These are phyloP conservation scores for Boloria selene DNA, from an alignment of 2,888 invertebrate genomes.

Conservation along the genomic window DNA sequence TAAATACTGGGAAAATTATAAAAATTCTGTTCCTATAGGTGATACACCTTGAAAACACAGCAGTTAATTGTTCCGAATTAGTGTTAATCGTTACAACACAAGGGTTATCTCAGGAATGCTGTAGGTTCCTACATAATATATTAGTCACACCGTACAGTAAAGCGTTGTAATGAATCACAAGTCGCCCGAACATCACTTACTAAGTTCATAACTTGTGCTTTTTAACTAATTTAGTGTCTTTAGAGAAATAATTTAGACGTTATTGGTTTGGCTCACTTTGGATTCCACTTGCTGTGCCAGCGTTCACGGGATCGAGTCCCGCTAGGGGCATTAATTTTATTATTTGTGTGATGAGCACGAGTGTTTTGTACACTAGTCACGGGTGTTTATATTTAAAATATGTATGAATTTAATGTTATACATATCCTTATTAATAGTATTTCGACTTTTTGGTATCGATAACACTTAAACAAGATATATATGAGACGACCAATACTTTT, in stretches of 20 bases:
- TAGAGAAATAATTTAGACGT: too few relatives aligned
- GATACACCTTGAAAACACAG: slow-evolving; percentile 3
- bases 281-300: too few relatives aligned
- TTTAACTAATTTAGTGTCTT: background rate
- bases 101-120: slow-evolving; percentile 45
- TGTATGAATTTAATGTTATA: too few relatives aligned
- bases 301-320: too few relatives aligned
- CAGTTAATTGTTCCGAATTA: slow-evolving; percentile 49
- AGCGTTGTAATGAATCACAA: slow-evolving; percentile 27
- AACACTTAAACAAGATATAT: background rate
- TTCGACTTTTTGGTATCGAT: too few relatives aligned
- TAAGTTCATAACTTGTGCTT: background rate
- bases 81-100: slow-evolving; percentile 43
- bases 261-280: too few relatives aligned
- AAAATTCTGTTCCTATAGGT: background rate
- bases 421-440: too few relatives aligned
- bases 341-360: too few relatives aligned
- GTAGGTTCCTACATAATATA: background rate
- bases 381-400: too few relatives aligned
- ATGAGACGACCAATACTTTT: background rate
- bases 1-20: too few relatives aligned
- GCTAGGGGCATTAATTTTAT: too few relatives aligned
- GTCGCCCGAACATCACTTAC: background rate
- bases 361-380: too few relatives aligned
- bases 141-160: slow-evolving; percentile 24